Evolutionary conservation across 1,140 invertebrate species (phyloP).

Genomic region (Drosophila cardini): DNA sequence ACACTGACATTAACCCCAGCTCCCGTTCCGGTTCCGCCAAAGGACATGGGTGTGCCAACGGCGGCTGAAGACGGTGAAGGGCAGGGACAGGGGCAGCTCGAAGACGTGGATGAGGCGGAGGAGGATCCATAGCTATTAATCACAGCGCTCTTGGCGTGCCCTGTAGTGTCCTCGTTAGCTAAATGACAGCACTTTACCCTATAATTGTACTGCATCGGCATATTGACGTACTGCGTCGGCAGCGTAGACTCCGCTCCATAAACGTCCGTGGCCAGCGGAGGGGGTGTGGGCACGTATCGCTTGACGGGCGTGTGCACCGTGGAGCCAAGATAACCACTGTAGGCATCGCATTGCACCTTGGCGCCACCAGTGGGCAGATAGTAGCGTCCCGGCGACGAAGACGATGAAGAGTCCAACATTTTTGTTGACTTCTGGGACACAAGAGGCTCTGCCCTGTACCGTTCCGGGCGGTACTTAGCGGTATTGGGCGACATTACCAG

Average conservation of each 20-base stretch:
- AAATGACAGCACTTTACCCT: conserved; percentile 71
- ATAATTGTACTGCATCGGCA: conserved; percentile 58
- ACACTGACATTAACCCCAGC: background rate
- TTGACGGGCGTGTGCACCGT: conserved; percentile 84
- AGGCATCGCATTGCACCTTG: conserved; percentile 65
- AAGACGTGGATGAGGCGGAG: conserved; percentile 28
- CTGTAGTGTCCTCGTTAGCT: conserved; percentile 18
- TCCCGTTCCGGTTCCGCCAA: conserved; percentile 13
- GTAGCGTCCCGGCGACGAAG: conserved; percentile 39
- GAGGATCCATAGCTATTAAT: conserved; percentile 21
- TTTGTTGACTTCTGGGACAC: conserved; percentile 41
- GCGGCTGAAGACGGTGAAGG: conserved; percentile 51
- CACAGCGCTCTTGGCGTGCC: conserved; percentile 34
- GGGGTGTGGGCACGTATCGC: conserved; percentile 83
- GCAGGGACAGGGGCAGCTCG: conserved; percentile 53
- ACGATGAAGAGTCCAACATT: conserved; percentile 44
- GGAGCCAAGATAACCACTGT: conserved; percentile 73
- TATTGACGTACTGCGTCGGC: conserved; percentile 60
- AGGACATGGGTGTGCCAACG: conserved; percentile 37
- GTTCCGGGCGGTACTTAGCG: conserved; percentile 65
- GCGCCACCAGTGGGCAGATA: conserved; percentile 50
- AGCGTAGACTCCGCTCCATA: conserved; percentile 45
- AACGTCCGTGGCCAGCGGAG: conserved; percentile 71
- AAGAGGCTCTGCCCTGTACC: conserved; percentile 57
- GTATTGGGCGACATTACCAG: conserved; percentile 67